Evolutionary conservation across 2,113 vertebrate genomes (phyloP).

Genomic region (Spermophilus dauricus): DNA sequence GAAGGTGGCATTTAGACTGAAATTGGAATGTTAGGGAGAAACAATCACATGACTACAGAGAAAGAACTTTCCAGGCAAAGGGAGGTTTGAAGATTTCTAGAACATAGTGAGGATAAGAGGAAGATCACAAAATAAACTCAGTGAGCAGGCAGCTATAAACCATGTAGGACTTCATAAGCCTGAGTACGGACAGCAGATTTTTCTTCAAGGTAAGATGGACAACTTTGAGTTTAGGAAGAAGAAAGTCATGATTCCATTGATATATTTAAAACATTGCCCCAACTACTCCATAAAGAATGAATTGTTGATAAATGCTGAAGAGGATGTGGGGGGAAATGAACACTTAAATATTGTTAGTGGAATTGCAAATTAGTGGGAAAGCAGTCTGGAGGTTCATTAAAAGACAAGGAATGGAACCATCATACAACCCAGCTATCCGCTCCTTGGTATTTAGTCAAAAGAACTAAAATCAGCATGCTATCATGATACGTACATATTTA

Average conservation of each 20-base stretch:
- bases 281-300: neutral
- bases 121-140: neutral
- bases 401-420: too few species aligned
- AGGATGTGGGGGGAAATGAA: too few species aligned
- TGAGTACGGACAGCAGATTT: neutral
- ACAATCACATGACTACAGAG: neutral
- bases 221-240: neutral
- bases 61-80: neutral
- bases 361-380: too few species aligned
- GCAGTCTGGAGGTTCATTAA: too few species aligned
- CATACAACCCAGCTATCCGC: too few species aligned
- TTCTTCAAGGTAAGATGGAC: neutral
- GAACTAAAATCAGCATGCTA: too few species aligned
- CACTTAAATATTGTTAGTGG: too few species aligned
- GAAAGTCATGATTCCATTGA: neutral
- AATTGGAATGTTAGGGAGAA: neutral
- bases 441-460: too few species aligned
- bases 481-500: too few species aligned
- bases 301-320: neutral
- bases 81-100: neutral
- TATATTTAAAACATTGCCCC: neutral
- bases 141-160: neutral
- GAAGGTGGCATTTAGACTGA: neutral
- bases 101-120: neutral
- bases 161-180: neutral